phyloP scores from a whole-genome alignment of 92 coral and sea anemone genomes.

The Pocillopora grandis region DNA sequence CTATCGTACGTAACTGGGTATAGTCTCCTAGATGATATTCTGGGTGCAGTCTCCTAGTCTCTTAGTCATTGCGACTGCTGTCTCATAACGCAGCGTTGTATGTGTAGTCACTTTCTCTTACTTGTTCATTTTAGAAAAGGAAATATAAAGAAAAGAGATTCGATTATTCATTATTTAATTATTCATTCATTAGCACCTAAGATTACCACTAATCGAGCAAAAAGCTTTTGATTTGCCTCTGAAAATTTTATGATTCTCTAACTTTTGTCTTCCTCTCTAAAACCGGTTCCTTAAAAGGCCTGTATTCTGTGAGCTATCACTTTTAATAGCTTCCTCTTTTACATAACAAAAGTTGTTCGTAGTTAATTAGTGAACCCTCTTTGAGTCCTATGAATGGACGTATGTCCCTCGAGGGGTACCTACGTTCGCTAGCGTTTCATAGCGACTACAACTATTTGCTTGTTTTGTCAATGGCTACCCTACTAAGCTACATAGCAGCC shows the following conservation, averaged over 20 bases:
- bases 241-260: background rate
- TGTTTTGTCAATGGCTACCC: slow-evolving; percentile 39
- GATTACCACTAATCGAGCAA: too few relatives aligned
- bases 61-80: too few relatives aligned
- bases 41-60: too few relatives aligned
- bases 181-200: too few relatives aligned
- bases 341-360: slow-evolving; percentile 4
- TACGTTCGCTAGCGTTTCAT: background rate
- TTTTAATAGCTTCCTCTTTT: background rate
- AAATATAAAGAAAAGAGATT: too few relatives aligned
- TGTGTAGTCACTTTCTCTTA: too few relatives aligned
- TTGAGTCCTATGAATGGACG: slow-evolving; percentile 5
- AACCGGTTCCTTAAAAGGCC: background rate
- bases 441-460: background rate
- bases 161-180: too few relatives aligned
- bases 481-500: slow-evolving; percentile 45
- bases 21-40: too few relatives aligned
- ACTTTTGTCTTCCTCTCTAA: background rate
- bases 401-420: slow-evolving; percentile 12
- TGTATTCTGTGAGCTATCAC: background rate
- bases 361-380: slow-evolving; percentile 6
- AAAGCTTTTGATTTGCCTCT: too few relatives aligned
- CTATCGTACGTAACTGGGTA: too few relatives aligned
- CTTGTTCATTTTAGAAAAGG: too few relatives aligned
- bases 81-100: too few relatives aligned